Evolutionary conservation across 2,888 invertebrate species (phyloP).

Genomic region (Microchrysa polita): DNA sequence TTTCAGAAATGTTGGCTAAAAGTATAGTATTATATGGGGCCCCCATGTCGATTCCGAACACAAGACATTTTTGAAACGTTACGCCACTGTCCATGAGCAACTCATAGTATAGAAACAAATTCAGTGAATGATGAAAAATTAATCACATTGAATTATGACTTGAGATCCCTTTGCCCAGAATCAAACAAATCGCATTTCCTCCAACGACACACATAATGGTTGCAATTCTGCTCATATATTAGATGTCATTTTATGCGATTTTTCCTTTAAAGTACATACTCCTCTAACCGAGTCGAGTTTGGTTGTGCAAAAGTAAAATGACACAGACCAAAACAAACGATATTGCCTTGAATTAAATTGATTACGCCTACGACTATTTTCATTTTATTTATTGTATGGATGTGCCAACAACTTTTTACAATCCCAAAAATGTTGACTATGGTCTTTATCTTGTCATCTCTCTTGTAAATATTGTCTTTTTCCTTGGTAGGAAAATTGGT

Average conservation of each 20-base stretch:
- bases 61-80: too few relatives aligned
- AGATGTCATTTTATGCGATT: conserved; percentile 41
- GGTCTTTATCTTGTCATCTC: not conserved
- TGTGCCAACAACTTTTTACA: not conserved
- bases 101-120: too few relatives aligned
- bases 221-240: conserved; percentile 9
- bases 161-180: conserved; percentile 15
- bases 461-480: not conserved
- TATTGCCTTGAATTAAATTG: conserved; percentile 41
- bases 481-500: too few relatives aligned
- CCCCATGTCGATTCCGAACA: too few relatives aligned
- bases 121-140: too few relatives aligned
- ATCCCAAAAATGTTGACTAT: not conserved
- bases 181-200: conserved; percentile 1
- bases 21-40: too few relatives aligned
- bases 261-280: conserved; percentile 31
- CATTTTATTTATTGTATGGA: not conserved
- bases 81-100: too few relatives aligned
- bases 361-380: conserved; percentile 37
- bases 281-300: not conserved
- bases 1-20: too few relatives aligned
- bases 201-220: not conserved
- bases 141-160: not conserved
- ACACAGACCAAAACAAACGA: conserved; percentile 9
- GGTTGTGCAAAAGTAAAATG: conserved; percentile 2